phyloP scores from a whole-genome alignment of 2,113 vertebrate genomes.

The Cairina moschata region DNA sequence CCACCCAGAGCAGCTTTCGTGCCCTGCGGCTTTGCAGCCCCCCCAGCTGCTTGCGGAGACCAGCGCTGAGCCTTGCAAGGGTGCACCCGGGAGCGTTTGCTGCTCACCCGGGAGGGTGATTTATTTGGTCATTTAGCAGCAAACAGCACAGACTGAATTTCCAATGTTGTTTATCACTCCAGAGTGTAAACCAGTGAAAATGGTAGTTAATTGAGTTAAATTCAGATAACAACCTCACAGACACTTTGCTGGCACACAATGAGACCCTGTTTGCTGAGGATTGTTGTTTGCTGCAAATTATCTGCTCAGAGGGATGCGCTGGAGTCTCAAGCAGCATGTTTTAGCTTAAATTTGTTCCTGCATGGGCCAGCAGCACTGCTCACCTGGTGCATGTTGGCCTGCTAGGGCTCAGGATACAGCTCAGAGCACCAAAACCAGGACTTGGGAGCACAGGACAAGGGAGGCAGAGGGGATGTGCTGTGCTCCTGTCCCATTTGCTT shows the following conservation, averaged over 20 bases:
- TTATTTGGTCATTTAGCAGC: slow-evolving; percentile 26
- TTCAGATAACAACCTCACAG: slow-evolving; percentile 11
- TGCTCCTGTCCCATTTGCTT: fast-evolving
- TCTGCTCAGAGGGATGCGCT: not conserved
- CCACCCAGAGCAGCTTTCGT: not conserved
- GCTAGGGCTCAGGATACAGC: not conserved
- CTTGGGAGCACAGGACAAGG: not conserved
- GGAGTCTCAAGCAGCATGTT: fast-evolving
- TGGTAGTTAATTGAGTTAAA: slow-evolving; percentile 52
- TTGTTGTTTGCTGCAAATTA: not conserved
- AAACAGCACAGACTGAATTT: slow-evolving; percentile 27
- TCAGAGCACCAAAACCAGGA: not conserved
- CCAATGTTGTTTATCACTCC: not conserved
- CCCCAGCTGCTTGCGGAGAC: not conserved
- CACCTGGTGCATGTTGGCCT: fast-evolving
- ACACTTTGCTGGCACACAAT: not conserved
- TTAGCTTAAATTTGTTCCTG: not conserved
- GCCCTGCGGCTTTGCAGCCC: not conserved
- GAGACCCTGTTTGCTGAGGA: not conserved
- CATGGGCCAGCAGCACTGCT: not conserved
- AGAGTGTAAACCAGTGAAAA: not conserved
- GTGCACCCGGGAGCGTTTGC: not conserved
- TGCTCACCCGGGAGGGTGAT: not conserved
- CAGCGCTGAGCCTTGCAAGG: not conserved
- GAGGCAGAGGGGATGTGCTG: not conserved